phyloP scores from a whole-genome alignment of 1,140 invertebrate species.

The Papilio xuthus region DNA sequence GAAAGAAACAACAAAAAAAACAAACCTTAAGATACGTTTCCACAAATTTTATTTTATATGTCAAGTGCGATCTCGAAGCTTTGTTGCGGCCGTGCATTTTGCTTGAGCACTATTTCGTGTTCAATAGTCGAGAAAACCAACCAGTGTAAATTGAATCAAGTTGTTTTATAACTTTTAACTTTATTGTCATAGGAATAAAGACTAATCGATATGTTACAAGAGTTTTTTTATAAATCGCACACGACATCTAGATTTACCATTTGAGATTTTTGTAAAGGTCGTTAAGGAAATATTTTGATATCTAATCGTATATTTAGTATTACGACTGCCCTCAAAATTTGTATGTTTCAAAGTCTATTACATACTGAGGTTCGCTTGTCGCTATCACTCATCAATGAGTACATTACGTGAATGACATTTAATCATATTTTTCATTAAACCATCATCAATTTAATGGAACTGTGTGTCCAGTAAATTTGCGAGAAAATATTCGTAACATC shows the following conservation, averaged over 20 bases:
- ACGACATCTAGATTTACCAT: conserved; percentile 7
- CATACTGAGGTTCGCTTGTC: neutral
- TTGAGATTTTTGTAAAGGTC: conserved; percentile 17
- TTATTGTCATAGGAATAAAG: neutral
- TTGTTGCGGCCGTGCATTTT: conserved; percentile 22
- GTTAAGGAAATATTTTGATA: conserved; percentile 7
- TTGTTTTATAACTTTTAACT: neutral
- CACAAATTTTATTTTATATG: conserved; percentile 13
- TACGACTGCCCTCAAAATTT: neutral
- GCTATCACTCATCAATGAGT: neutral
- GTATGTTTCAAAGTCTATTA: neutral
- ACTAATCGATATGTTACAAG: neutral
- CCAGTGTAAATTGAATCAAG: neutral
- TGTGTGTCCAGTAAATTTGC: neutral
- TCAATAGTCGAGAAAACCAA: conserved; percentile 24
- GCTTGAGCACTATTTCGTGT: conserved; percentile 34
- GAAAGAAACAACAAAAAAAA: conserved; percentile 1
- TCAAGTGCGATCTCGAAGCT: conserved; percentile 22
- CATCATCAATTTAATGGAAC: neutral
- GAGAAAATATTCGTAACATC: too few relatives aligned
- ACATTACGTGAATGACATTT: neutral
- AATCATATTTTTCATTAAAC: neutral
- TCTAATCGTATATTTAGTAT: neutral
- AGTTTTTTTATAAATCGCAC: neutral
- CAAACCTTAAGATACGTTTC: neutral